phyloP scores from a whole-genome alignment of 1,140 invertebrate species.

The Triops cancriformis region DNA sequence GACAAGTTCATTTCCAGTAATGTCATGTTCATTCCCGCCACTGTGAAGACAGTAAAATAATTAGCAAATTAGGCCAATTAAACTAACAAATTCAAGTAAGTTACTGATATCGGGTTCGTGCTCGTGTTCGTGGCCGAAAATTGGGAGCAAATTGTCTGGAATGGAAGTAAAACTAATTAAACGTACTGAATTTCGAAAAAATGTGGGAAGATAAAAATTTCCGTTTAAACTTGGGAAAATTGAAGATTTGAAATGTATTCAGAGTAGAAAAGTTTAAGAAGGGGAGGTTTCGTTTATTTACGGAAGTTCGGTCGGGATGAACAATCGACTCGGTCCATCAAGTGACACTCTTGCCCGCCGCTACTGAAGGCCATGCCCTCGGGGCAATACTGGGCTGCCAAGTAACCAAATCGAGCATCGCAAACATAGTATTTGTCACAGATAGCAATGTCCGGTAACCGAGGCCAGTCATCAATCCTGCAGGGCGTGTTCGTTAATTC shows the following conservation, averaged over 20 bases:
- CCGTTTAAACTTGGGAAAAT: too few relatives aligned
- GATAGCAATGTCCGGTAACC: not conserved
- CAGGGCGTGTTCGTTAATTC: not conserved
- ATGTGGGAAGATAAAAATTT: too few relatives aligned
- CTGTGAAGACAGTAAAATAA: too few relatives aligned
- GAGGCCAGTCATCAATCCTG: not conserved
- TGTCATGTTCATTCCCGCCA: too few relatives aligned
- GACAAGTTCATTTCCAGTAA: too few relatives aligned
- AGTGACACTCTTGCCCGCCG: not conserved
- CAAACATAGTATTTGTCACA: not conserved
- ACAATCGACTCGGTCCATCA: not conserved
- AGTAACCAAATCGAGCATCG: not conserved
- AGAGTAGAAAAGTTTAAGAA: too few relatives aligned
- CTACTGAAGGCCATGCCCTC: not conserved
- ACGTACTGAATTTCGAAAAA: too few relatives aligned
- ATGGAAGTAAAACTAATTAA: not conserved
- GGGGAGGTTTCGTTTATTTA: too few relatives aligned
- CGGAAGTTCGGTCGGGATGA: not conserved
- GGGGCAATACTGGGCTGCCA: not conserved
- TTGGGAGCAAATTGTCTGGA: not conserved
- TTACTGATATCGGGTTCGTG: not conserved
- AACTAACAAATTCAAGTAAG: not conserved
- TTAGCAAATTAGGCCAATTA: too few relatives aligned
- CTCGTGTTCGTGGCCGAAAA: not conserved
- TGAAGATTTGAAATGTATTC: too few relatives aligned